Base-by-base conservation (phyloP, 2,888 invertebrate species). In the Lysandra coridon region DNA sequence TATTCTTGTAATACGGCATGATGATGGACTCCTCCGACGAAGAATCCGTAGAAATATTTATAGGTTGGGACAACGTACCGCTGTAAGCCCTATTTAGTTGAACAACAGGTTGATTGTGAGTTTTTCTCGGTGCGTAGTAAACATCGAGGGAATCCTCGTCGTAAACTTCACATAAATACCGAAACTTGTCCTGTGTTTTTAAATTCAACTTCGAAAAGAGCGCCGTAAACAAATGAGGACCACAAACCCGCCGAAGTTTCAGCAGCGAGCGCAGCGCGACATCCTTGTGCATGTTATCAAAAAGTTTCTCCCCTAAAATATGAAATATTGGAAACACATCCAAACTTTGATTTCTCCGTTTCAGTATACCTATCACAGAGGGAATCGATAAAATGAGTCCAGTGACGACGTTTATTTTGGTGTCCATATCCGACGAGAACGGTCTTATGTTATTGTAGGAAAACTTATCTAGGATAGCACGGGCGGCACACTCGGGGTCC, bases 181-280 rank as follows among this genome's bases (percentile, higher is more conserved):
- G 88, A 85, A 93, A 96, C 80, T 95, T 95, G 40, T 95, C 93
- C 84, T 96, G 95, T 30, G 95, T 93, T 85, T 90, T 91, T 12
- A 87, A 83, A 84, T 94, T 92, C 81, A 94, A 85, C 82, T 86
- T 88, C 49, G 92, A 90, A 83, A 96, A 87, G 82, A 95, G 95
- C 73, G 93, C 91, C 84, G 96, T 95, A 85, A 97, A 97, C 80
- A 96, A 96, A 10, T 95, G 92, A 2, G 94, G 91, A 0, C 97
- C 97, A 80, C 97, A 95, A 7, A 96, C 92, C 81, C 96, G 96
- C 78, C 96, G 95, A 78, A 98, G 95, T 88, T 97, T 97, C 77
- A 96, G 91, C 80, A 98, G 89, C 1, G 97, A 96, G 83, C 97
- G 95, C 4, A 97, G 89, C 0, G 97, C 96, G 14, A 96, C 96